Percentiles rank a stretch among this genome's conserved stretches.
Evolutionary conservation across 2,888 invertebrate genomes (phyloP).

Genomic region (Protophormia terraenovae): DNA sequence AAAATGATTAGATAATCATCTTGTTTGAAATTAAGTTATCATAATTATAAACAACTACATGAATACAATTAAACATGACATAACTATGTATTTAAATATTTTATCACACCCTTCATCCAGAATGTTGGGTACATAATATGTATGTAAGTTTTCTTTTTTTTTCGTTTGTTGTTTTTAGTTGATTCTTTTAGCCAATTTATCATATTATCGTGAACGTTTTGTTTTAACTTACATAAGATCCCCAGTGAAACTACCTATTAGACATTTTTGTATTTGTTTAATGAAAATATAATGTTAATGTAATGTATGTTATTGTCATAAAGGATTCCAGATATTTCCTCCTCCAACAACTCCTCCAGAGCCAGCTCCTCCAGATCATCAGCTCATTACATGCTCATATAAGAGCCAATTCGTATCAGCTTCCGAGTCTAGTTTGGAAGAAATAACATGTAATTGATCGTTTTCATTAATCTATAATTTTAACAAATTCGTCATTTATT

Average conservation of each 20-base stretch:
- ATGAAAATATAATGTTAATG: conserved; percentile 37
- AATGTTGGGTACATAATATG: conserved; percentile 62
- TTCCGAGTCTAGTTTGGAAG: conserved; percentile 86
- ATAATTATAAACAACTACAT: not conserved
- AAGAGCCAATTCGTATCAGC: conserved; percentile 83
- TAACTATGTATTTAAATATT: not conserved
- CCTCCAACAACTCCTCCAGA: conserved; percentile 92
- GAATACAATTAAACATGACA: not conserved
- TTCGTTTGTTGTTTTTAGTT: not conserved
- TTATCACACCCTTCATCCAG: conserved; percentile 59
- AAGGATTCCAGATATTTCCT: conserved; percentile 91
- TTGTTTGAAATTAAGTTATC: not conserved
- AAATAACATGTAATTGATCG: conserved; percentile 84
- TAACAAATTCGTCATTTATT: conserved; percentile 69
- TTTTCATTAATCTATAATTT: conserved; percentile 62
- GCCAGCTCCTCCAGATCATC: conserved; percentile 91
- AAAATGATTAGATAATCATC: not conserved
- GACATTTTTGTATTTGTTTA: conserved; percentile 22
- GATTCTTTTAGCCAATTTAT: conserved; percentile 70
- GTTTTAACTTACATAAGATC: conserved; percentile 70
- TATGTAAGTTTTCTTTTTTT: conserved; percentile 27
- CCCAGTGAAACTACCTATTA: conserved; percentile 13
- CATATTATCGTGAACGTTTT: conserved; percentile 60
- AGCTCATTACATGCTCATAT: conserved; percentile 83
- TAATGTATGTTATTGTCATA: conserved; percentile 68